These are phyloP conservation scores for Oncorhynchus nerka DNA, from an alignment of 2,113 vertebrate species.

Conservation along the genomic window DNA sequence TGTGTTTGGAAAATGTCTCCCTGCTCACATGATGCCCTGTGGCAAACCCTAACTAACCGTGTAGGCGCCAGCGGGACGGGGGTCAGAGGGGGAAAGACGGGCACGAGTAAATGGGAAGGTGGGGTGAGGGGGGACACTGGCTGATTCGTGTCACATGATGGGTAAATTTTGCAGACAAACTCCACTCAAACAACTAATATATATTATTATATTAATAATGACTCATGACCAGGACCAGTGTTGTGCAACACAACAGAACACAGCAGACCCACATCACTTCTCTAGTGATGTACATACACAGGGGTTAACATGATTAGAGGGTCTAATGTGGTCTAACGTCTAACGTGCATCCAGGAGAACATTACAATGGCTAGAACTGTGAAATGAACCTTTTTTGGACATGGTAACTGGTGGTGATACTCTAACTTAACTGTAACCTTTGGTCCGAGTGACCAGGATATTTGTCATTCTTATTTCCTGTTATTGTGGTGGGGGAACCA, in stretches of 20 bases:
- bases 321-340: too few species aligned
- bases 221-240: slow-evolving; percentile 73
- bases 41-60: slow-evolving; percentile 78
- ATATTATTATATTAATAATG: slow-evolving; percentile 62
- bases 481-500: not conserved
- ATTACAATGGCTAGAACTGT: too few species aligned
- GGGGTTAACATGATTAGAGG: not conserved
- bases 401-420: not conserved
- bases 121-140: slow-evolving; percentile 42
- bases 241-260: slow-evolving; percentile 42
- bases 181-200: slow-evolving; percentile 66
- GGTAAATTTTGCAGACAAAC: slow-evolving; percentile 72
- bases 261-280: not conserved
- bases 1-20: slow-evolving; percentile 58
- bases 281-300: not conserved
- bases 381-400: slow-evolving; percentile 1
- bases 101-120: slow-evolving; percentile 51
- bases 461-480: not conserved
- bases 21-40: slow-evolving; percentile 80
- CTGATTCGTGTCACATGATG: slow-evolving; percentile 74
- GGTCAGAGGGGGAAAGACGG: slow-evolving; percentile 34
- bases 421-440: not conserved
- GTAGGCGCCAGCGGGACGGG: slow-evolving; percentile 74
- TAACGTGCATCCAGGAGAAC: too few species aligned
- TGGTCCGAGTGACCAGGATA: slow-evolving; percentile 15